phyloP scores from a whole-genome alignment of 2,113 vertebrate species.

The Phylloscopus trochiloides region DNA sequence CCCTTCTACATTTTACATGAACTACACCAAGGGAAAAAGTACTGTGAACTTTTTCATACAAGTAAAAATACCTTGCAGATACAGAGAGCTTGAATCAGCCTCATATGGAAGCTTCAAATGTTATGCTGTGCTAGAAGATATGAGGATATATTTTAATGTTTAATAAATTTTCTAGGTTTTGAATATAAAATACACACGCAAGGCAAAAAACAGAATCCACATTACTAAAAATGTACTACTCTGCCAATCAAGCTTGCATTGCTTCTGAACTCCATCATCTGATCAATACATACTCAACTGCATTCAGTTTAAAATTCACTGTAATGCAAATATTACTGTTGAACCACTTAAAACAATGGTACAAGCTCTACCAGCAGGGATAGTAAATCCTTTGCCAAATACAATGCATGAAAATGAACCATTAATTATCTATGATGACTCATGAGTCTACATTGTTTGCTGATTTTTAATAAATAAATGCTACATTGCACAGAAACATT shows the following conservation, averaged over 20 bases:
- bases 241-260: neutral
- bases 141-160: neutral
- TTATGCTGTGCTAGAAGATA: neutral
- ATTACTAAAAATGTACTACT: neutral
- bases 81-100: neutral
- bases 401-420: neutral
- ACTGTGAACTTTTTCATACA: neutral
- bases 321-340: neutral
- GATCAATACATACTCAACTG: neutral
- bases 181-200: neutral
- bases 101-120: neutral
- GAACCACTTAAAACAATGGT: neutral
- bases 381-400: neutral
- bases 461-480: slow-evolving; percentile 28
- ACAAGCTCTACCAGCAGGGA: neutral
- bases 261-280: neutral
- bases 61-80: neutral
- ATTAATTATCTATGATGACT: neutral
- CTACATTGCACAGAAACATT: neutral
- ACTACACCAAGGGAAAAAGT: neutral
- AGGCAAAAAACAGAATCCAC: neutral
- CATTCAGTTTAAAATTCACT: neutral
- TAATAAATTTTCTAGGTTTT: neutral
- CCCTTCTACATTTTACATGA: neutral
- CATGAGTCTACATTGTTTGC: neutral